Conservation (phyloP, 1,140 invertebrate genomes). For the Agrilus planipennis region DNA sequence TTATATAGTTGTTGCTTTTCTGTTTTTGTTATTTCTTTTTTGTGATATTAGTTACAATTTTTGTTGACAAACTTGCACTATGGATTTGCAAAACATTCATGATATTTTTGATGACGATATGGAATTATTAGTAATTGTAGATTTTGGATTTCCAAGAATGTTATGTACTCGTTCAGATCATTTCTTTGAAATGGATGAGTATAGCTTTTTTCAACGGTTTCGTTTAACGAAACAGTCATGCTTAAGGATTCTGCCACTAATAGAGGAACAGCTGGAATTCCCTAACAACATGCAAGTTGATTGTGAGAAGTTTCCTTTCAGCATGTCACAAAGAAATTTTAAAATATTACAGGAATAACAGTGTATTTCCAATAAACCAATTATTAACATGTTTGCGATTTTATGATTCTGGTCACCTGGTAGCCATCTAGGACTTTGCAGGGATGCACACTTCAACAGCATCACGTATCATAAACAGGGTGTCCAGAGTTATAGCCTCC, state of each 20-base stretch:
- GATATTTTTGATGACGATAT: neutral
- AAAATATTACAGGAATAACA: conserved; percentile 2
- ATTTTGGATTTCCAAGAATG: conserved; percentile 1
- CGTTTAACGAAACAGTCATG: conserved; percentile 2
- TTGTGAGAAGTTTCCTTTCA: neutral
- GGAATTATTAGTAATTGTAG: neutral
- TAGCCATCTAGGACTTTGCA: conserved; percentile 20
- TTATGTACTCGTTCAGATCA: neutral
- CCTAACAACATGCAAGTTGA: conserved; percentile 1
- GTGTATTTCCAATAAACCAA: conserved; percentile 12
- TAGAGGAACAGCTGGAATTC: conserved; percentile 5
- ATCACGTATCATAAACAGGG: conserved; percentile 16
- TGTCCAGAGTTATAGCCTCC: conserved; percentile 19
- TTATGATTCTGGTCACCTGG: conserved; percentile 21
- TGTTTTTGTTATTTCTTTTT: too few species aligned
- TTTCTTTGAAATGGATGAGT: neutral
- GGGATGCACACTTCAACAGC: conserved; percentile 21
- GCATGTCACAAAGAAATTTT: neutral
- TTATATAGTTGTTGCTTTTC: too few species aligned
- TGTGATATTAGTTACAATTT: too few species aligned
- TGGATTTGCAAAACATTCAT: too few species aligned
- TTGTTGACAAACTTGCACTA: too few species aligned
- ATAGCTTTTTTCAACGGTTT: conserved; percentile 5
- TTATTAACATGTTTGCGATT: conserved; percentile 19
- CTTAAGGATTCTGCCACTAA: neutral